Base-by-base conservation (phyloP, 1,140 invertebrate genomes). In the Nebria ingens region DNA sequence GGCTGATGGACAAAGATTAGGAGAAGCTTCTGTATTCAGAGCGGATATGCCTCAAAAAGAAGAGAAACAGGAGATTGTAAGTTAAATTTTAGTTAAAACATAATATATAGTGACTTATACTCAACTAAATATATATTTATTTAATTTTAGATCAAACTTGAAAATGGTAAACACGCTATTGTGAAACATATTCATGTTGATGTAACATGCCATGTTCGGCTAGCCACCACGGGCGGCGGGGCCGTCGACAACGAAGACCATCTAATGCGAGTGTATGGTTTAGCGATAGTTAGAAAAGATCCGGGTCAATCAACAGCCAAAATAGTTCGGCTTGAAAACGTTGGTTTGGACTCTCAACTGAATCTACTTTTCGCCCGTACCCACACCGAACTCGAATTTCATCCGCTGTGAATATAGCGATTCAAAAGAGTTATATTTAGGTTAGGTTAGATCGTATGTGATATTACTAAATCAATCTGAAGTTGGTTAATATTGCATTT, bases 291-390 rank as follows among this genome's bases (percentile, higher is more conserved):
- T 1, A 71, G 76, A n/a, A 82, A 81, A 61, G 73, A 76, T 19
- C 75, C 79, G 0, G 72, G 71, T 11, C 63, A 70, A 51, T 60
- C 70, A 12, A 63, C 64, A 50, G 79, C 81, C 1, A 71, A 73
- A 49, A 66, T 84, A 0, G 63, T 79, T 9, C 75, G 76, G 62
- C 76, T 85, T 4, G 79, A 78, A 64, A 79, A 82, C 61, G 78
- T 84, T 29, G 83, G 81, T 62, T 67, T 85, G 40, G 81, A 83
- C 60, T 83, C 81, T 0, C 79, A 83, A 61, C 65, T 84, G 19
- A 82, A 82, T 63, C 65, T 82, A 52, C 64, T 84, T 19, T 84
- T 83, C 64, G 73, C 77, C 1, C 75, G 76, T 62, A 79, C 78
- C 59, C 75, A 80, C 58, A 77, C 77, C 20, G 76, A 81, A 66